phyloP scores from a whole-genome alignment of 2,888 invertebrate genomes.

The Apamea epomidion region DNA sequence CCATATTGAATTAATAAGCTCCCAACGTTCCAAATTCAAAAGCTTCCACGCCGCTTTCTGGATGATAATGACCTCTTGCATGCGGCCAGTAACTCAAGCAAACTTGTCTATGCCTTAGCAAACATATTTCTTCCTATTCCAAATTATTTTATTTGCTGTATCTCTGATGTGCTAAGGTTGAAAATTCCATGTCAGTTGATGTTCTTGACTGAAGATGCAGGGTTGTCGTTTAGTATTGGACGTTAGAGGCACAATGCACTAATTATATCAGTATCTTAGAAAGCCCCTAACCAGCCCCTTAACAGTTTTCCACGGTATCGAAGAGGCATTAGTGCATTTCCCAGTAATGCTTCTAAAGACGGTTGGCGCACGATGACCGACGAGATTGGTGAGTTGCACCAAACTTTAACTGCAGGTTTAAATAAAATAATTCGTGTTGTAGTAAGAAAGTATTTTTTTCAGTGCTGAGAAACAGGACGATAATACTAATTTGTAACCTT shows the following conservation, averaged over 20 bases:
- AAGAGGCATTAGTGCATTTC: constrained; percentile 89
- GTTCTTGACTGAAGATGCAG: constrained; percentile 45
- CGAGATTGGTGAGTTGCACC: constrained; percentile 72
- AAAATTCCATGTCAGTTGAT: constrained; percentile 58
- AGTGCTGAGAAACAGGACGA: not conserved
- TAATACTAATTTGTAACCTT: not conserved
- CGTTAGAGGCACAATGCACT: constrained; percentile 87
- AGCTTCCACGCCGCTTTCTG: constrained; percentile 79
- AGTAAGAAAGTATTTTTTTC: not conserved
- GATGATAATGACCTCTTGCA: constrained; percentile 84
- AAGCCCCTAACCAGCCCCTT: constrained; percentile 90
- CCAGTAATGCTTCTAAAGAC: constrained; percentile 89
- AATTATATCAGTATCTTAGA: constrained; percentile 90
- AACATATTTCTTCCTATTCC: constrained; percentile 45
- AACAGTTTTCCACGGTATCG: constrained; percentile 89
- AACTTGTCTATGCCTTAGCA: constrained; percentile 79
- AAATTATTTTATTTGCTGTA: constrained; percentile 46
- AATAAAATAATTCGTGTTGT: not conserved
- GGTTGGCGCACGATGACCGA: constrained; percentile 87
- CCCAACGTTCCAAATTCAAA: constrained; percentile 79
- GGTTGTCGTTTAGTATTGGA: constrained; percentile 75
- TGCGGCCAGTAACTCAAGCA: constrained; percentile 84
- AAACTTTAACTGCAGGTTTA: constrained; percentile 42
- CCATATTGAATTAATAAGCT: constrained; percentile 82
- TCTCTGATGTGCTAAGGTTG: constrained; percentile 54